Conservation (phyloP, 2,797 vertebrate genomes). For the Sylvilagus floridanus region DNA sequence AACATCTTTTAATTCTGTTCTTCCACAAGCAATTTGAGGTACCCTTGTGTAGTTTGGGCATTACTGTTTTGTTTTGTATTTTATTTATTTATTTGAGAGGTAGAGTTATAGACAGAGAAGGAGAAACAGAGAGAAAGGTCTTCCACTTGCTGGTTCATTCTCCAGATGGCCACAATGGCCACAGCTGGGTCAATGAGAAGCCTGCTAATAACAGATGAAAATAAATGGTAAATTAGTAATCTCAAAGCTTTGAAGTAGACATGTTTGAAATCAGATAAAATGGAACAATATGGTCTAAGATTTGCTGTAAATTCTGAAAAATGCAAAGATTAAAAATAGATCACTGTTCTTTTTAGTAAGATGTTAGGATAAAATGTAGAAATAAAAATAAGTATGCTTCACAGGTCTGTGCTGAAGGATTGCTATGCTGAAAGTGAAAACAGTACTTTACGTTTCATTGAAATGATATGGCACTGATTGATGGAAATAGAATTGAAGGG, state of each 20-base stretch:
- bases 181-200: no score
- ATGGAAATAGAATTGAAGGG: not conserved
- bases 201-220: not conserved
- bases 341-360: not conserved
- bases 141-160: no score
- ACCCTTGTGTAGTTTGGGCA: no score
- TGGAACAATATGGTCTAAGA: not conserved
- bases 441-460: not conserved
- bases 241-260: not conserved
- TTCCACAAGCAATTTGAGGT: no score
- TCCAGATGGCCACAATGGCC: no score
- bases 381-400: no score
- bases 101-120: no score
- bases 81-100: no score
- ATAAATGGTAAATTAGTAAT: not conserved
- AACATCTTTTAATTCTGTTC: no score
- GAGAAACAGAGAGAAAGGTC: no score
- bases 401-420: not conserved
- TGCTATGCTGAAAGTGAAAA: not conserved
- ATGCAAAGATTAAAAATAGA: constrained; percentile 19
- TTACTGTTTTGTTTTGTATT: no score
- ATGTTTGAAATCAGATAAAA: constrained; percentile 29
- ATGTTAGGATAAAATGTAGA: no score
- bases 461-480: not conserved
- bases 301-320: not conserved